Conservation (phyloP, 2,888 invertebrate species). For the Emmelina monodactyla region DNA sequence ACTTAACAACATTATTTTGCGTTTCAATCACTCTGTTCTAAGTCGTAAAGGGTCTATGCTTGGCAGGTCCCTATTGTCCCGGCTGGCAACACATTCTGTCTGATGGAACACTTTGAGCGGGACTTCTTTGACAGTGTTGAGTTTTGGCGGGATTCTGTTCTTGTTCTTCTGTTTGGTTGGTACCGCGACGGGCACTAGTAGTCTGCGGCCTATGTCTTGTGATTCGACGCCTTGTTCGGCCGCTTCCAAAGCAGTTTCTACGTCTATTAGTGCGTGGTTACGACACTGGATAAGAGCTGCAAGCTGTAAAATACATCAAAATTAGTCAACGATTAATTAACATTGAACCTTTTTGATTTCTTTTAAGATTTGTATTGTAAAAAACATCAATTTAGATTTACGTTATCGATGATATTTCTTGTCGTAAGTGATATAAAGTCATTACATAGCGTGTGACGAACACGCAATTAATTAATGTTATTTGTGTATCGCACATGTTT, state of each 20-base stretch:
- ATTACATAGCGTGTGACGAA: too few species aligned
- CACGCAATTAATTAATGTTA: too few species aligned
- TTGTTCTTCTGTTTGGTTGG: slow-evolving; percentile 5
- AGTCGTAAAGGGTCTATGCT: slow-evolving; percentile 41
- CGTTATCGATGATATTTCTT: too few species aligned
- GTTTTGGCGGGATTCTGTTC: slow-evolving; percentile 10
- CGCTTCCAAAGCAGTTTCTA: slow-evolving; percentile 60
- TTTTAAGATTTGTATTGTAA: too few species aligned
- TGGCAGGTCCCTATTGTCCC: slow-evolving; percentile 33
- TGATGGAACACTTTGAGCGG: slow-evolving; percentile 50
- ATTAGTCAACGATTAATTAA: too few species aligned
- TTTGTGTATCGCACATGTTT: too few species aligned
- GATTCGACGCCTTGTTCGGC: slow-evolving; percentile 35
- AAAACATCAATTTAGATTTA: too few species aligned
- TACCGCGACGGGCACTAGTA: slow-evolving; percentile 35
- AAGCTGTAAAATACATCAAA: slow-evolving; percentile 39
- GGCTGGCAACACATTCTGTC: slow-evolving; percentile 30
- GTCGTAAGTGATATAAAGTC: too few species aligned
- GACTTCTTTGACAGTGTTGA: slow-evolving; percentile 39
- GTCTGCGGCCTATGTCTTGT: slow-evolving; percentile 25
- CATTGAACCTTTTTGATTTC: too few species aligned
- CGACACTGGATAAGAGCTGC: slow-evolving; percentile 48
- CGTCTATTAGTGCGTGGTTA: slow-evolving; percentile 53
- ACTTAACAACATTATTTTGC: slow-evolving; percentile 36
- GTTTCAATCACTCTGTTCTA: slow-evolving; percentile 50